Evolutionary conservation across 2,888 invertebrate genomes (phyloP), one percentile per base, ranked within the genome.

Genomic region (Caenorhabditis sp.): DNA sequence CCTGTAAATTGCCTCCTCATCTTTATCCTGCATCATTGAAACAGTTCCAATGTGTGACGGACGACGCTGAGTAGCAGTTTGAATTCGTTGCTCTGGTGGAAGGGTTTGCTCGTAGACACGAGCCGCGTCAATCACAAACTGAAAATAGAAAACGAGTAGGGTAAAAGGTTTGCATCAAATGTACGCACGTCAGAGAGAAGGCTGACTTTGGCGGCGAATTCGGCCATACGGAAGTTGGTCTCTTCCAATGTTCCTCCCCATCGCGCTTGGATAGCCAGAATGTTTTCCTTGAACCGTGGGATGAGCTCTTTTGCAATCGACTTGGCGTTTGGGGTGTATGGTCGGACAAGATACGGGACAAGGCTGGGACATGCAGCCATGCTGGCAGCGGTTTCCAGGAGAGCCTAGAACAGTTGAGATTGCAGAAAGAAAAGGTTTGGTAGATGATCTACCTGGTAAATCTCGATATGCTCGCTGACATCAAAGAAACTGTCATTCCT

Each of bases 401-500:
- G 82, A 11, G 89, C 86, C 88, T 83, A 18, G 40, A 81, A 64
- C 11, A n/a, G 24, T 26, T 35, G 9, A 3, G 18, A 9, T 26
- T 26, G 26, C 35, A 50, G 18, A 26, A 37, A 8, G n/a, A n/a
- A n/a, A n/a, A n/a, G n/a, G n/a, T 26, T 24, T 24, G 15, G 35
- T 3, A 47, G 26, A 18, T 11, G 32, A 13, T 24, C 15, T 35
- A 88, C 89, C 83, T 90, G 88, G 77, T 91, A 92, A 24, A 92
- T 84, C 60, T 91, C 90, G 77, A 91, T 87, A 69, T 90, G 91
- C 44, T 92, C 89, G 50, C 84, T 85, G 32, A 91, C 87, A 70
- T 91, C 91, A 61, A 92, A 90, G n/a, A 91, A 88, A 24, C 85
- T 85, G 77, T 91, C 91, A 72, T 91, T 91, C 50, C 86, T 85